Conservation (phyloP, 2,113 vertebrate species). For the Hirundichthys speculiger region DNA sequence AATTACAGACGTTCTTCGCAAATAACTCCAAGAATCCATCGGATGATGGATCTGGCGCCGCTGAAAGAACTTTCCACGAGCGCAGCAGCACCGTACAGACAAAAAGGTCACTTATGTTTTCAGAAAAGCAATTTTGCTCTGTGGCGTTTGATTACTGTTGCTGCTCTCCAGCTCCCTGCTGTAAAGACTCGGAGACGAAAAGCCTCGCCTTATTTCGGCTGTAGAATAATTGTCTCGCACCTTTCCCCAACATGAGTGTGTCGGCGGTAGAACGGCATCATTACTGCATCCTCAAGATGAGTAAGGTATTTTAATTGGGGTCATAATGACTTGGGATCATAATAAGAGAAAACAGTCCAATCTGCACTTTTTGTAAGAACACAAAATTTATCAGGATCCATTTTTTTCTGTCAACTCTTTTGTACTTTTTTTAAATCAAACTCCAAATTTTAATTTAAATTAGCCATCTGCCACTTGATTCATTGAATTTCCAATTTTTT, state of each 20-base stretch:
- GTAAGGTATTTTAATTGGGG: too few relatives aligned
- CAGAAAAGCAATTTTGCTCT: neutral
- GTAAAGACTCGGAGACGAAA: neutral
- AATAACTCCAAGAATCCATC: slow-evolving; percentile 5
- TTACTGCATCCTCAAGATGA: too few relatives aligned
- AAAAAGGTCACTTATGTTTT: slow-evolving; percentile 6
- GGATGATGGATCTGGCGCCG: neutral
- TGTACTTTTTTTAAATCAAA: too few relatives aligned
- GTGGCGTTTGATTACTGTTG: slow-evolving; percentile 2
- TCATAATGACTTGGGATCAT: too few relatives aligned
- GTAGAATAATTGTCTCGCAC: neutral
- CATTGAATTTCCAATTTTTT: too few relatives aligned
- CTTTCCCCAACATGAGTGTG: neutral
- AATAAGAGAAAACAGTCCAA: too few relatives aligned
- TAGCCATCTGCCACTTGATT: too few relatives aligned
- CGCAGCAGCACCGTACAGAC: neutral
- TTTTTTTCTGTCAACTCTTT: too few relatives aligned
- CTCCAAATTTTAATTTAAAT: too few relatives aligned
- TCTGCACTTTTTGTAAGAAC: too few relatives aligned
- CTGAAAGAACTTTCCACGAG: neutral
- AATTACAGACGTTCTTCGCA: slow-evolving; percentile 47
- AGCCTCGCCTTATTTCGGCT: neutral
- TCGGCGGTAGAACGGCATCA: too few relatives aligned
- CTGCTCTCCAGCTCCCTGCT: neutral
- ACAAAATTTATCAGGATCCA: too few relatives aligned